Percentiles rank a stretch among this genome's conserved stretches.
These are phyloP conservation scores for Saimiri boliviensis DNA, from an alignment of 2,113 vertebrate species.

Conservation along the genomic window DNA sequence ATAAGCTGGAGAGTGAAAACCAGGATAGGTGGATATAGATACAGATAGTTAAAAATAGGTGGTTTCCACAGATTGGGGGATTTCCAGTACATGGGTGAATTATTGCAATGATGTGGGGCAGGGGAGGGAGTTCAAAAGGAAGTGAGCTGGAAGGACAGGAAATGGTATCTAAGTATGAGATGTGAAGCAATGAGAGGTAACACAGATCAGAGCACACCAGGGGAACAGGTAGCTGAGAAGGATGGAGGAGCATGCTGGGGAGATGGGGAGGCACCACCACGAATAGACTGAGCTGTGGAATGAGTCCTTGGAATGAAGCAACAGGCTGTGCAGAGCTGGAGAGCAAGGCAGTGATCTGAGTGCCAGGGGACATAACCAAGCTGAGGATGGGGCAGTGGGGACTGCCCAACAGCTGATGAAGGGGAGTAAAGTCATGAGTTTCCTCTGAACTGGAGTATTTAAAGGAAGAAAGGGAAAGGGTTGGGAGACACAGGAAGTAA, in stretches of 20 bases:
- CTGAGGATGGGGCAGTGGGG: accelerated
- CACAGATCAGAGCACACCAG: background rate
- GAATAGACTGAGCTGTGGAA: background rate
- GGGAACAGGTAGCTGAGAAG: background rate
- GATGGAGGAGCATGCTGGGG: background rate
- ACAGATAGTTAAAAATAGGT: background rate
- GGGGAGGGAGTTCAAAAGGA: background rate
- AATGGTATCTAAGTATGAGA: background rate
- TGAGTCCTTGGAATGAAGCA: background rate
- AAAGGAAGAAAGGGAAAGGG: background rate
- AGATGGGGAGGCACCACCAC: background rate
- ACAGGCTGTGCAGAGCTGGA: background rate
- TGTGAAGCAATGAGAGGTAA: background rate
- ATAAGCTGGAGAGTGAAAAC: background rate
- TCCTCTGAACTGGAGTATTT: background rate
- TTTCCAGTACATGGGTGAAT: background rate
- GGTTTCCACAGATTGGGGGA: background rate
- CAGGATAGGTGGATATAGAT: no score
- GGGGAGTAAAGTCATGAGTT: background rate
- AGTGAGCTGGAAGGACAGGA: background rate
- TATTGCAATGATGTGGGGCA: background rate
- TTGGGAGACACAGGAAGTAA: background rate
- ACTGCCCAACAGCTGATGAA: background rate
- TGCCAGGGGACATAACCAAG: background rate
- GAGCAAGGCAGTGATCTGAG: background rate